Conservation (phyloP, 2,113 vertebrate species). For the Pterocles gutturalis region DNA sequence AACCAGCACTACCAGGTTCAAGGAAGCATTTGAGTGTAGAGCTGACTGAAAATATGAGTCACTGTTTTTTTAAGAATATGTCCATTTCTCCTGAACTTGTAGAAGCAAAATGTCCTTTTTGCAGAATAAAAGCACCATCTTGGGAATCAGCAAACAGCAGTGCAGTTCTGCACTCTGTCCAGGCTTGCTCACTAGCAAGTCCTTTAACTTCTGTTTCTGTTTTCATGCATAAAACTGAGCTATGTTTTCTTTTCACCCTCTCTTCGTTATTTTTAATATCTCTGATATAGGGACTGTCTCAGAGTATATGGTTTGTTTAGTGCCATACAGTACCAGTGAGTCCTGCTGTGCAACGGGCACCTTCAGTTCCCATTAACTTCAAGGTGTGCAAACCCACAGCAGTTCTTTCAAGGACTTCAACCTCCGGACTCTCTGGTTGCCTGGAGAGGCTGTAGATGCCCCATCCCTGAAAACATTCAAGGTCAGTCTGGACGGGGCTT, state of each 20-base stretch:
- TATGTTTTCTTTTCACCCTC: neutral
- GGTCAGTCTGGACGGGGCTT: neutral
- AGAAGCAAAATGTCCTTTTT: neutral
- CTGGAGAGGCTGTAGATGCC: neutral
- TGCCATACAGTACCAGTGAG: neutral
- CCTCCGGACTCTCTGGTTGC: neutral
- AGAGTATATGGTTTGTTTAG: neutral
- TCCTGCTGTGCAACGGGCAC: neutral
- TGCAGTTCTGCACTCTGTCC: neutral
- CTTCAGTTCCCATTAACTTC: neutral
- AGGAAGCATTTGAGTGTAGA: neutral
- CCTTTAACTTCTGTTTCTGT: neutral
- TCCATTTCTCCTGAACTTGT: neutral
- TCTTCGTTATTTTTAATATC: neutral
- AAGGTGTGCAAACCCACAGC: neutral
- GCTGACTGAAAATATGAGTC: neutral
- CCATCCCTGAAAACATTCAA: neutral
- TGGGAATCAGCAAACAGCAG: neutral
- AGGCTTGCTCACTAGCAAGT: neutral
- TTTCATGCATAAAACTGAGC: neutral
- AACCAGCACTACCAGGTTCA: neutral
- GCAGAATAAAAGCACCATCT: neutral
- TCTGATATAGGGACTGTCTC: neutral
- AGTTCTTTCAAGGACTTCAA: neutral
- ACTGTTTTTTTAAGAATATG: neutral